A percentile compares a stretch with the other conserved stretches of the same genome.
Conservation (phyloP, 2,797 vertebrate genomes). For the Halcyon badia region DNA sequence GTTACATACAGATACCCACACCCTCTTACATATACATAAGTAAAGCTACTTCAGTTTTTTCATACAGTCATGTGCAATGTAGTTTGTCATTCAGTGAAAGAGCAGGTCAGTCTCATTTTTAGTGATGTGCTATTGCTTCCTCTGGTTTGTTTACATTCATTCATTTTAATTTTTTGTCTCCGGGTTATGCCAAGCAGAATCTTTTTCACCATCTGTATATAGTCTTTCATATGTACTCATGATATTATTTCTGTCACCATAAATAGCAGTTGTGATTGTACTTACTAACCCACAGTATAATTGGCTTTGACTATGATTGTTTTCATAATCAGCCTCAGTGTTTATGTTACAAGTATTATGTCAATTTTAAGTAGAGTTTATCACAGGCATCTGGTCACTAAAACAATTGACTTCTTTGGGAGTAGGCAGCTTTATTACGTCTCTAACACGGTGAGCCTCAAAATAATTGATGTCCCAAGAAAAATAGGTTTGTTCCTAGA, state of each 20-base stretch:
- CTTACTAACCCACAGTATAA: constrained; percentile 27
- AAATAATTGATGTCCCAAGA: neutral
- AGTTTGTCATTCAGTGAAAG: neutral
- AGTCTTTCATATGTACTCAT: neutral
- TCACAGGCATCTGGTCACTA: constrained; percentile 3
- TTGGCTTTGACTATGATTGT: constrained; percentile 41
- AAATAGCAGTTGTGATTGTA: constrained; percentile 3
- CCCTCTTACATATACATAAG: neutral
- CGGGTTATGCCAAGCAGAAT: constrained; percentile 22
- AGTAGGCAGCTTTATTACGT: neutral
- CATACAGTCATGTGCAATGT: neutral
- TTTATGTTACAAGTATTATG: constrained; percentile 36
- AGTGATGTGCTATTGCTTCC: neutral
- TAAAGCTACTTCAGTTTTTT: neutral
- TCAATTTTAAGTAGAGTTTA: constrained; percentile 53
- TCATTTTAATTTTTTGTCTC: neutral
- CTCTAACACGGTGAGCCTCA: neutral
- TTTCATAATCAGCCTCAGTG: constrained; percentile 61
- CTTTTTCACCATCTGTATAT: constrained; percentile 6
- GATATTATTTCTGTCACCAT: constrained; percentile 37
- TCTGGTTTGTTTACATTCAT: neutral
- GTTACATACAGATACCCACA: neutral
- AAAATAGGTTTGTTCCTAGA: neutral
- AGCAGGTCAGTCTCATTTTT: neutral
- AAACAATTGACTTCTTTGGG: neutral